A percentile compares a stretch with the other conserved stretches of the same genome.
Conservation (phyloP, 1,140 invertebrate species). For the Heliconius hewitsoni region DNA sequence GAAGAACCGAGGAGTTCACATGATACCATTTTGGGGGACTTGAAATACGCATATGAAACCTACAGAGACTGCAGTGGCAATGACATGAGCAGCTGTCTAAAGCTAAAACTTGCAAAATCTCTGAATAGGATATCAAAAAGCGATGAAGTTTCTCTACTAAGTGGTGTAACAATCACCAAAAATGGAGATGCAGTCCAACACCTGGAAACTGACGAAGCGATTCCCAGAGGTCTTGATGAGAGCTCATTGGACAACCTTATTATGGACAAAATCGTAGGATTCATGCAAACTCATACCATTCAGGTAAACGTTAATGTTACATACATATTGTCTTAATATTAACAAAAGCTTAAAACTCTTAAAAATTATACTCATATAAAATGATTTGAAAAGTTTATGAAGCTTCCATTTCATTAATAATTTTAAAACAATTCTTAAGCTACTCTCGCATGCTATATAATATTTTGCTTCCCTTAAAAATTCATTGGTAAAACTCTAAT, state of each 20-base stretch:
- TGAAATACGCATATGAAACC: slow-evolving; percentile 76
- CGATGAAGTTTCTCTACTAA: slow-evolving; percentile 84
- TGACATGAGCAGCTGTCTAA: slow-evolving; percentile 87
- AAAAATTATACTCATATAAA: not conserved
- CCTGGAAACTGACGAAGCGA: slow-evolving; percentile 77
- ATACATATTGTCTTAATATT: not conserved
- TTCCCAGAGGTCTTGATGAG: slow-evolving; percentile 87
- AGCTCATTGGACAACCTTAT: slow-evolving; percentile 88
- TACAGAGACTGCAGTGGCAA: slow-evolving; percentile 89
- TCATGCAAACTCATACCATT: slow-evolving; percentile 88
- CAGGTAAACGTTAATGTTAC: slow-evolving; percentile 81
- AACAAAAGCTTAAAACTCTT: not conserved
- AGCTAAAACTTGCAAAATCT: slow-evolving; percentile 87
- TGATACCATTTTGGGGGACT: slow-evolving; percentile 69
- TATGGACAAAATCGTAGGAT: slow-evolving; percentile 86
- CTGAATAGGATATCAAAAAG: slow-evolving; percentile 86
- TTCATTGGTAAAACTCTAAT: too few relatives aligned
- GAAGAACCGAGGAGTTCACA: slow-evolving; percentile 72
- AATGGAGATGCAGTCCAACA: slow-evolving; percentile 77
- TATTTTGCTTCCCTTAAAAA: too few relatives aligned
- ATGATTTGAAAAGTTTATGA: too few relatives aligned
- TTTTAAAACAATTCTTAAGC: too few relatives aligned
- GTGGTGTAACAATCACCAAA: slow-evolving; percentile 87
- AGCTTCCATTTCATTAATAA: too few relatives aligned
- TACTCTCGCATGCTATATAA: too few relatives aligned